These are phyloP conservation scores for Pomacea canaliculata DNA, from an alignment of 2,888 invertebrate genomes.

Conservation along the genomic window DNA sequence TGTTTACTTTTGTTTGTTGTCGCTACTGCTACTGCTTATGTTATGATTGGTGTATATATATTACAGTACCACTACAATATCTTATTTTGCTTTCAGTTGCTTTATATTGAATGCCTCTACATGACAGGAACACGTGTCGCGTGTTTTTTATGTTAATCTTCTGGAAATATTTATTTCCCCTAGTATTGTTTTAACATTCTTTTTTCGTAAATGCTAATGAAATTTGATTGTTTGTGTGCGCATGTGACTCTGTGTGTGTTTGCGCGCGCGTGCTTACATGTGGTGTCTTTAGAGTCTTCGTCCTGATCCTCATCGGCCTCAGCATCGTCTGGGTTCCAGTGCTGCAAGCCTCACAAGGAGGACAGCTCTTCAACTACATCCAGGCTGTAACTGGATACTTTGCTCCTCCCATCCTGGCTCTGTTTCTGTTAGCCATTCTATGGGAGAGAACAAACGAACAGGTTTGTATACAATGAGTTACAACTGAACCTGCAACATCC, in stretches of 20 bases:
- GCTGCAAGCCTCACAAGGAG: constrained; percentile 71
- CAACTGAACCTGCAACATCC: no score
- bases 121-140: no score
- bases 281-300: constrained; percentile 56
- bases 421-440: constrained; percentile 72
- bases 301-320: constrained; percentile 61
- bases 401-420: constrained; percentile 73
- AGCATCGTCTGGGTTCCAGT: constrained; percentile 72
- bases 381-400: constrained; percentile 73
- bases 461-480: constrained; percentile 50
- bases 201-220: no score
- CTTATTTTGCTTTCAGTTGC: no score
- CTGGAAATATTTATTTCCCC: no score
- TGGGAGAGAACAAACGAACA: constrained; percentile 72
- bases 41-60: no score
- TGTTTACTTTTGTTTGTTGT: no score
- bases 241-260: background rate
- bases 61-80: no score
- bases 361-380: constrained; percentile 74
- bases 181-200: no score
- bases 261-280: background rate
- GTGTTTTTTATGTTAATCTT: no score
- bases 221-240: background rate
- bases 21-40: no score
- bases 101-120: no score